Evolutionary conservation across 1,140 invertebrate species (phyloP).

Genomic region (Drosophila seguyi): DNA sequence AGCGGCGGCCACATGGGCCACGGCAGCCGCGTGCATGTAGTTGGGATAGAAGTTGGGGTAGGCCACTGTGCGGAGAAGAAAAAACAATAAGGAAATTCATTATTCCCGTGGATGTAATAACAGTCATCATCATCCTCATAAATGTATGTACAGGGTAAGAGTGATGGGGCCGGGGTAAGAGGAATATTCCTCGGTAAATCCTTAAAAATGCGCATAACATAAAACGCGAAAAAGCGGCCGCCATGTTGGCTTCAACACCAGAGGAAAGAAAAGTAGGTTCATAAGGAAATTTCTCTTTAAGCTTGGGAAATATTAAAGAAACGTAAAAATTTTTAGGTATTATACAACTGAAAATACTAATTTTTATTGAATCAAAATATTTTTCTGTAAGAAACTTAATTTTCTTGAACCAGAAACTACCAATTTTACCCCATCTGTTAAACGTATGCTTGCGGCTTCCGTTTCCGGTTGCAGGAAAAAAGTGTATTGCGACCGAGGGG

Average conservation of each 20-base stretch:
- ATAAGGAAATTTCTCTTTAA: not conserved
- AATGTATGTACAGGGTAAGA: not conserved
- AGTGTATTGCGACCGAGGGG: slow-evolving; percentile 1
- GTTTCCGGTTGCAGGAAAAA: slow-evolving; percentile 41
- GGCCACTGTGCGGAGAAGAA: slow-evolving; percentile 87
- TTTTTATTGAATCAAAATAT: not conserved
- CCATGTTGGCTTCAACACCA: slow-evolving; percentile 31
- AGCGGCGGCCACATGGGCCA: slow-evolving; percentile 87
- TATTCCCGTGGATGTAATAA: slow-evolving; percentile 40
- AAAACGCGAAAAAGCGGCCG: slow-evolving; percentile 44
- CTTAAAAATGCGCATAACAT: slow-evolving; percentile 71
- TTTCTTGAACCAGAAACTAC: not conserved
- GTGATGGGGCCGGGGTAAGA: not conserved
- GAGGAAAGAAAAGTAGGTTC: not conserved
- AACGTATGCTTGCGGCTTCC: slow-evolving; percentile 36
- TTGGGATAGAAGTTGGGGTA: slow-evolving; percentile 92
- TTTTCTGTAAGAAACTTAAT: not conserved
- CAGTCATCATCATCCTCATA: slow-evolving; percentile 34
- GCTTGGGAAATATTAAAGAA: too few species aligned
- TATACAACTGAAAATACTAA: too few species aligned
- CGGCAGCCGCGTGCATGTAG: slow-evolving; percentile 90
- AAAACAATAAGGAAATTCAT: slow-evolving; percentile 45
- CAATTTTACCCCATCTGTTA: not conserved
- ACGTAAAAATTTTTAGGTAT: too few species aligned
- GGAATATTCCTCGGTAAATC: slow-evolving; percentile 42